Evolutionary conservation across 2,113 vertebrate genomes (phyloP).

Genomic region (Sprattus sprattus): DNA sequence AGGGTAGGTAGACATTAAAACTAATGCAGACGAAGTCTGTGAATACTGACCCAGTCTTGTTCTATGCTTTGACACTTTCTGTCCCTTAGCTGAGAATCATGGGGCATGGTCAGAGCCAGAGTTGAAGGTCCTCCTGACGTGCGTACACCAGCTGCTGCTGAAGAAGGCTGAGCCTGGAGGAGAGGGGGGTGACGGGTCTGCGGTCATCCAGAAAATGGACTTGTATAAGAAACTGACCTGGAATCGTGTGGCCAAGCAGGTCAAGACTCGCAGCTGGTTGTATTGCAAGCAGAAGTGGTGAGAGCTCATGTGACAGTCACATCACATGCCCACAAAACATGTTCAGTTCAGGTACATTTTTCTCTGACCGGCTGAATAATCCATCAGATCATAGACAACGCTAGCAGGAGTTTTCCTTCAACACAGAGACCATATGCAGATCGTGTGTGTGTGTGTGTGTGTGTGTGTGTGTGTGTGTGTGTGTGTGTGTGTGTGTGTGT

Average conservation of each 20-base stretch:
- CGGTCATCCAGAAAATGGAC: conserved; percentile 42
- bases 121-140: conserved; percentile 35
- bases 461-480: too few relatives aligned
- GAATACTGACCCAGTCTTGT: not conserved
- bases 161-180: not conserved
- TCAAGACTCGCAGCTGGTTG: conserved; percentile 45
- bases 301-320: not conserved
- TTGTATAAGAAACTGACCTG: conserved; percentile 63
- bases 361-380: too few relatives aligned
- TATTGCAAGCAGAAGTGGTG: conserved; percentile 53
- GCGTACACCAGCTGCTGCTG: conserved; percentile 50
- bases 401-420: too few relatives aligned
- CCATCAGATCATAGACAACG: too few relatives aligned
- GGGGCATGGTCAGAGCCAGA: conserved; percentile 33
- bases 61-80: not conserved
- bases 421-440: too few relatives aligned
- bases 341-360: too few relatives aligned
- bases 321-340: too few relatives aligned
- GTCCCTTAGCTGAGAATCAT: conserved; percentile 14
- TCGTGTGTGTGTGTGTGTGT: too few relatives aligned
- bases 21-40: not conserved
- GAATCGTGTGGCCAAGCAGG: conserved; percentile 54
- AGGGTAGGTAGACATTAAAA: not conserved
- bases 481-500: too few relatives aligned
- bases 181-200: not conserved